These are phyloP conservation scores for Pycnomerus fuliginosus DNA, from an alignment of 2,888 invertebrate species.

Conservation along the genomic window DNA sequence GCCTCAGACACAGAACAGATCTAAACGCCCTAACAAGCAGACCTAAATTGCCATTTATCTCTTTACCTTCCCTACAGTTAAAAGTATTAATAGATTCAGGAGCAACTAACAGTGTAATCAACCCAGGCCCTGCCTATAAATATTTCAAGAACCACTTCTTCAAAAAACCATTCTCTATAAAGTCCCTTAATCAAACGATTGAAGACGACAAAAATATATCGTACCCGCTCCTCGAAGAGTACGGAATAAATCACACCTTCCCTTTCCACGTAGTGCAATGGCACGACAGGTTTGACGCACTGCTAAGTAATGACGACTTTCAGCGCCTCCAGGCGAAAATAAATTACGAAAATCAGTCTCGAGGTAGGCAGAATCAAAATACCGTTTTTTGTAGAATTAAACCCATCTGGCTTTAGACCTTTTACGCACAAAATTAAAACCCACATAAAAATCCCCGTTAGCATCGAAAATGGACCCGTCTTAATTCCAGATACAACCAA, in stretches of 20 bases:
- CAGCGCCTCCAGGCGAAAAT: background rate
- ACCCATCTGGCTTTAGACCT: too few relatives aligned
- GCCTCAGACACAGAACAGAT: background rate
- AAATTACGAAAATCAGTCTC: background rate
- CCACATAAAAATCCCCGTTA: background rate
- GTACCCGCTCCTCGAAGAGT: conserved; percentile 11
- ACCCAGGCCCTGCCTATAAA: too few relatives aligned
- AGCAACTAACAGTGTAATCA: too few relatives aligned
- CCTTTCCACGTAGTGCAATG: too few relatives aligned
- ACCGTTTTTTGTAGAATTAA: too few relatives aligned
- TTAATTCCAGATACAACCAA: too few relatives aligned
- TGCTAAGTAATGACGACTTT: conserved; percentile 21
- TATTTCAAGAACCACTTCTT: conserved; percentile 17
- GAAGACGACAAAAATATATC: conserved; percentile 15
- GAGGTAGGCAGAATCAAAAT: too few relatives aligned
- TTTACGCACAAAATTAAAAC: background rate
- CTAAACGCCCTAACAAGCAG: conserved; percentile 11
- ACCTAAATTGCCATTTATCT: conserved; percentile 25
- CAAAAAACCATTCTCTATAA: conserved; percentile 13
- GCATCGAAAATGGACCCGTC: background rate
- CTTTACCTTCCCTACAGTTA: conserved; percentile 5
- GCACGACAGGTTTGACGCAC: conserved; percentile 22
- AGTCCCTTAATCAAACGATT: conserved; percentile 16
- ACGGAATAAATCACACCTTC: background rate
- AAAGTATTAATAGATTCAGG: too few relatives aligned